phyloP scores from a whole-genome alignment of 2,113 vertebrate genomes.

The Paramisgurnus dabryanus region DNA sequence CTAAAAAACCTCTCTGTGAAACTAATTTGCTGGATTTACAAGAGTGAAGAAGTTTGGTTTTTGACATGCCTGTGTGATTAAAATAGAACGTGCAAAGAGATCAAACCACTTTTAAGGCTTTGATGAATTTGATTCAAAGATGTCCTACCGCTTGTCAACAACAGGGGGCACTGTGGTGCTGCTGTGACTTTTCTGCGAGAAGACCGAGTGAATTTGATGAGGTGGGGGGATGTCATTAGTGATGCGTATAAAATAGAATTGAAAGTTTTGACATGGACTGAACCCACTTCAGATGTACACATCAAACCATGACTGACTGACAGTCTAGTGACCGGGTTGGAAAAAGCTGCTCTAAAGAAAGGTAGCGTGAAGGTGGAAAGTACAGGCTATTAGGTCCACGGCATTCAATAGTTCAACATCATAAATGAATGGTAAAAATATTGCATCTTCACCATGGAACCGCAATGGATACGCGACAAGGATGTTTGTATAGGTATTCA shows the following conservation, averaged over 20 bases:
- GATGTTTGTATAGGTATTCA: conserved; percentile 34
- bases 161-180: conserved; percentile 48
- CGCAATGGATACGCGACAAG: not conserved
- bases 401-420: conserved; percentile 3
- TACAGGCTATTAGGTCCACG: conserved; percentile 18
- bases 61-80: conserved; percentile 34
- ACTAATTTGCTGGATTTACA: conserved; percentile 37
- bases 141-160: not conserved
- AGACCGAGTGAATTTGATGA: conserved; percentile 19
- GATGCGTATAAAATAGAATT: conserved; percentile 51
- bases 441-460: not conserved
- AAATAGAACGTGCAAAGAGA: conserved; percentile 38
- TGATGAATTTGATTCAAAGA: conserved; percentile 35
- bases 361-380: conserved; percentile 1
- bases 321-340: conserved; percentile 10
- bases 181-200: not conserved
- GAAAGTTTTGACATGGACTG: conserved; percentile 52
- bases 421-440: conserved; percentile 14
- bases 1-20: conserved; percentile 36
- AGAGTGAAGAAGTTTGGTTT: not conserved
- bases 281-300: conserved; percentile 47
- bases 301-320: conserved; percentile 48
- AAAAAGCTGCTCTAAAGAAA: not conserved
- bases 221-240: conserved; percentile 43
- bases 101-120: conserved; percentile 31